Conservation (phyloP, 2,113 vertebrate species). For the Lagenorhynchus albirostris region DNA sequence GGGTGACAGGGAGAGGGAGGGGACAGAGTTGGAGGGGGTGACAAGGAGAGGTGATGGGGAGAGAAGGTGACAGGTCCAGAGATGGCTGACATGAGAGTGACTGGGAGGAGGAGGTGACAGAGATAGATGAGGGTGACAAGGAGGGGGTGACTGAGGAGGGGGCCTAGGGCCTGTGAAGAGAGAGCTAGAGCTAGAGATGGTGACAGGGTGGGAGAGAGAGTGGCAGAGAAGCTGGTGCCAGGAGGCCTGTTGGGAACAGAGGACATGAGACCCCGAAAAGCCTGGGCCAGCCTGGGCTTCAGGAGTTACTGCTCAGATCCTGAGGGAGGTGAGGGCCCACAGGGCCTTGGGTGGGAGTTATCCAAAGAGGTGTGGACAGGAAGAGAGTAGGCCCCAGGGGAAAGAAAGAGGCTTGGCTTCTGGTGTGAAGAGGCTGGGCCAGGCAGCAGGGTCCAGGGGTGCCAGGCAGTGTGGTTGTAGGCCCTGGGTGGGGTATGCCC, state of each 20-base stretch:
- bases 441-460: neutral
- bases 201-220: conserved; percentile 39
- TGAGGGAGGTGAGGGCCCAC: neutral
- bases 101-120: conserved; percentile 25
- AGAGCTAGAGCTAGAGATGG: conserved; percentile 35
- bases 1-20: conserved; percentile 54
- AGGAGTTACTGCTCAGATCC: conserved; percentile 1
- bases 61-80: conserved; percentile 55
- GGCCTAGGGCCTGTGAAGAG: neutral
- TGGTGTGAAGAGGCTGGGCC: neutral
- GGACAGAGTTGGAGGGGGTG: conserved; percentile 62
- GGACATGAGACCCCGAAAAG: neutral
- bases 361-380: conserved; percentile 3
- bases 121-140: conserved; percentile 17
- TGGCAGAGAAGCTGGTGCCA: conserved; percentile 41
- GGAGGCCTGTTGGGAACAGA: conserved; percentile 6
- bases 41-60: conserved; percentile 52
- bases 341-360: conserved; percentile 42
- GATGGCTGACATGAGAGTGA: conserved; percentile 46
- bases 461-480: neutral
- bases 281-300: neutral
- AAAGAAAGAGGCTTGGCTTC: neutral
- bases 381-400: conserved; percentile 39
- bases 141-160: conserved; percentile 33
- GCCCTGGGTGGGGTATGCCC: neutral